Evolutionary conservation across 2,888 invertebrate genomes (phyloP), one percentile per base, ranked within the genome.

Genomic region (Anthophora plumipes): DNA sequence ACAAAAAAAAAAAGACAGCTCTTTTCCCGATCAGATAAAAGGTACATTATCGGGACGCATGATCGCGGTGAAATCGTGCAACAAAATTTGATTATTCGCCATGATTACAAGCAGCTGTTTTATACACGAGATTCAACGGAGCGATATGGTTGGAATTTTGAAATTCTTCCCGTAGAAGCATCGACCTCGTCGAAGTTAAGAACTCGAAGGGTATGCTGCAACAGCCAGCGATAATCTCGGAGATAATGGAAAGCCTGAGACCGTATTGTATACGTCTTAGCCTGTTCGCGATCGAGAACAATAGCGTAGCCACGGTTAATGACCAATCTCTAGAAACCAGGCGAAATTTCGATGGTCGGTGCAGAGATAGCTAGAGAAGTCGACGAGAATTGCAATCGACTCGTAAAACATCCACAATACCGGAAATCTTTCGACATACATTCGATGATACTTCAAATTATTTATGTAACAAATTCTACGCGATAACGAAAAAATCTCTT

Each of bases 281-380:
- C 79, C 83, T 75, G 85, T 85, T 88, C 87, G 85, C 82, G 72
- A 84, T 82, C 68, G 79, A 86, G 90, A 91, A 91, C 91, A 91
- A 91, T 90, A 69, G 86, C 50, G 61, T 71, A 74, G 84, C 78
- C 82, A 74, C 80, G 87, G 87, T 89, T 90, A 91, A 91, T 89
- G 90, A 90, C 83, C 89, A 89, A 90, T 89, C 89, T 85, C 72
- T 78, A 78, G 85, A 85, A 88, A 86, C 78, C 85, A 71, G 78
- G 82, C 80, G 82, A 86, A 87, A 83, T 82, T 80, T 85, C 82
- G 84, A 85, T 79, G 76, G 76, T 74, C 68, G 50, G 81, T 43
- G 41, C 64, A 54, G 14, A 54, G 69, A 67, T 71, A 77, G 50
- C 57, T 8, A 55, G 75, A n/a, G 57, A 85, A 70, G 74, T 80